phyloP scores from a whole-genome alignment of 92 coral and sea anemone genomes.

The Porites evermanni region DNA sequence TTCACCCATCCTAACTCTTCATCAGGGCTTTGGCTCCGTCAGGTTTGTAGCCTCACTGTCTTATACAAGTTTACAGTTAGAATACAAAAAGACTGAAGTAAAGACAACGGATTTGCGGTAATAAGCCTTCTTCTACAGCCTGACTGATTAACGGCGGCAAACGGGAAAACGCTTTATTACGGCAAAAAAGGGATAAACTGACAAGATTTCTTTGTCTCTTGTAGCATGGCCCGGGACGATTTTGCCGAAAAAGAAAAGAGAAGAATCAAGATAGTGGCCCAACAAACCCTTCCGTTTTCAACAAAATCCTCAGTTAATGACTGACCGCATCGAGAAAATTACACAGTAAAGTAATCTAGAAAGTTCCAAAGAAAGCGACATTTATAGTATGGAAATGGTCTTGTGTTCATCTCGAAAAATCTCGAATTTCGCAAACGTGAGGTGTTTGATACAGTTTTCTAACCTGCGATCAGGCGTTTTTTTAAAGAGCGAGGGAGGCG shows the following conservation, averaged over 20 bases:
- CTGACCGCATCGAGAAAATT: not conserved
- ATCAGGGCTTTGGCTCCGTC: conserved; percentile 83
- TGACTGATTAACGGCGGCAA: too few species aligned
- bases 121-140: too few species aligned
- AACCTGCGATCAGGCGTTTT: too few species aligned
- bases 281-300: conserved; percentile 33
- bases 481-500: too few species aligned
- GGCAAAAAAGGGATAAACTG: not conserved
- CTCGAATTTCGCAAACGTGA: too few species aligned
- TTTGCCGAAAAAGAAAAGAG: not conserved
- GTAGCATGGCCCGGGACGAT: conserved; percentile 11
- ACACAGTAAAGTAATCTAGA: too few species aligned
- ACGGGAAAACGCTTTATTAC: not conserved
- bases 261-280: conserved; percentile 12
- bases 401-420: too few species aligned
- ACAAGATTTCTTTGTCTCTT: not conserved
- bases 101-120: too few species aligned
- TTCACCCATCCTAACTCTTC: conserved; percentile 81
- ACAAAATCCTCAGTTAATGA: conserved; percentile 22
- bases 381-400: too few species aligned
- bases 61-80: not conserved
- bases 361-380: too few species aligned
- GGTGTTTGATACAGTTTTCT: too few species aligned
- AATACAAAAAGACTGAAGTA: too few species aligned
- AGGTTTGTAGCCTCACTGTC: conserved; percentile 46